Evolutionary conservation across 2,797 vertebrate genomes (phyloP), one percentile per base, ranked within the genome.

Genomic region (Lacerta viridis): DNA sequence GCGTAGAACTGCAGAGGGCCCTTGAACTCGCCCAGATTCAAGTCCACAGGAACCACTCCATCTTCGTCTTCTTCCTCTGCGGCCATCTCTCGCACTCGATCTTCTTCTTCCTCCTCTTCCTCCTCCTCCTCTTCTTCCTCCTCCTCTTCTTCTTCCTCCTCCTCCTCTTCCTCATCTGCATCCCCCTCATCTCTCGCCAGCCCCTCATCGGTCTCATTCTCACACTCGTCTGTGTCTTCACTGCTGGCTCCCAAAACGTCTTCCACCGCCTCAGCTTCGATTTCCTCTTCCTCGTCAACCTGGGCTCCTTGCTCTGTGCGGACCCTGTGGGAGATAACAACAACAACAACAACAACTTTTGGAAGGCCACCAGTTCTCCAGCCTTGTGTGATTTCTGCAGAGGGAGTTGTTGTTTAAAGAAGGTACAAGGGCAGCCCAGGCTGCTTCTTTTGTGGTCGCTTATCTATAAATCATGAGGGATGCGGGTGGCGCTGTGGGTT

Each of bases 11-110:
- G 86, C 71, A 90, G 61, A 41, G 83, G 89, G 5, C 89, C 89
- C 64, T 90, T 90, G 72, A 90, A 88, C 78, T 85, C 86, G 7
- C 89, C 89, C 2, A 88, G 61, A 36, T 85, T 90, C 83, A 90
- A 80, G 29, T 90, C 89, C 29, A 90, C 83, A 41, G 83, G 83
- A 29, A 90, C 86, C 64, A 90, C 84, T 66, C 59, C 90, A 69
- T 80, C 76, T 46, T 84, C 87, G 0, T 80, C 76, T 3, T 87
- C 81, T 5, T 86, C 87, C 6, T 83, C 41, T 50, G 33, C 9
- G 9, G 41, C 36, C 8, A 11, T 8, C 23, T 18, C 46, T 46
- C 50, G 25, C 50, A 64, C 83, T 43, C 29, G 7, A 17, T 84
- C 86, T 18, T 75, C 64, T 1, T 79, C 80, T 3, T 84, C 76